These are phyloP conservation scores for Neoitamus cyanurus DNA, from an alignment of 2,888 invertebrate species.

Conservation along the genomic window DNA sequence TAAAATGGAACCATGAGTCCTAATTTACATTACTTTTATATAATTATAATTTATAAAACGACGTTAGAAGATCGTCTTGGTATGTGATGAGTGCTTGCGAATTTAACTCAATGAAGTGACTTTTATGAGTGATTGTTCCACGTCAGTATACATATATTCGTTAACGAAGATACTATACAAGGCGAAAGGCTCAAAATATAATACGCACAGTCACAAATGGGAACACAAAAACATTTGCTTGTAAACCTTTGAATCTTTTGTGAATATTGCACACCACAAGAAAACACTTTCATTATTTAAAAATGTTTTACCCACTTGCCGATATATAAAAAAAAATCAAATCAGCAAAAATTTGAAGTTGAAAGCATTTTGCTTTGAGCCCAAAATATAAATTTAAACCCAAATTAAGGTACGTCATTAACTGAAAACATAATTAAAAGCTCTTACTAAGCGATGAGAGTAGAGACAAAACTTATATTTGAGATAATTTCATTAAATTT, in stretches of 20 bases:
- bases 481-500: not conserved
- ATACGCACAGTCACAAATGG: not conserved
- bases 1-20: too few species aligned
- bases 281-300: not conserved
- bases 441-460: constrained; percentile 44
- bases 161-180: not conserved
- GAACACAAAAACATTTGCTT: not conserved
- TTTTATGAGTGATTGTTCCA: not conserved
- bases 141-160: not conserved
- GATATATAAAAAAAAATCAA: not conserved
- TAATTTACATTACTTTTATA: not conserved
- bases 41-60: not conserved
- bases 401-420: not conserved
- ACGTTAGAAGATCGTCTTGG: not conserved
- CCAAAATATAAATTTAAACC: not conserved
- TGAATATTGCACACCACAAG: not conserved
- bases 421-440: constrained; percentile 24
- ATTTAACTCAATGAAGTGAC: not conserved
- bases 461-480: constrained; percentile 27
- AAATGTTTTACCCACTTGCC: not conserved
- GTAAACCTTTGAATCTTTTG: not conserved
- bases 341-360: constrained; percentile 1
- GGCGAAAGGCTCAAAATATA: too few species aligned
- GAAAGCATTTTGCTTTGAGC: not conserved
- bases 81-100: not conserved